These are phyloP conservation scores for Planiliza haematocheilus DNA, from an alignment of 2,113 vertebrate genomes.

Conservation along the genomic window DNA sequence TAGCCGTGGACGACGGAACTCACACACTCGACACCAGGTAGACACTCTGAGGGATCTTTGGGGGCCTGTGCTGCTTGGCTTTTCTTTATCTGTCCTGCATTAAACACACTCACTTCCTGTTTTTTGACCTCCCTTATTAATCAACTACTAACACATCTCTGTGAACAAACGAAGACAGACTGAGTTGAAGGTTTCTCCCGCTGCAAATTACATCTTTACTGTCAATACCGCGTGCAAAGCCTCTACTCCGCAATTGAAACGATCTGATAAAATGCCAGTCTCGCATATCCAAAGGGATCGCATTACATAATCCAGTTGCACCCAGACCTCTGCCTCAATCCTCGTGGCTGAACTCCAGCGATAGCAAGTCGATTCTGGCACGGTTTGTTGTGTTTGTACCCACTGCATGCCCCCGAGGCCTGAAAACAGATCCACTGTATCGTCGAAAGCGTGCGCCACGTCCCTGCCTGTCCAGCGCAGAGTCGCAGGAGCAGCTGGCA, in stretches of 20 bases:
- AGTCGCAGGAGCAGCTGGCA: conserved; percentile 41
- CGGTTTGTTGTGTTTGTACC: conserved; percentile 27
- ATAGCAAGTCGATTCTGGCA: conserved; percentile 53
- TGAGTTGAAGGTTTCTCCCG: conserved; percentile 26
- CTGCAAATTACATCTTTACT: not conserved
- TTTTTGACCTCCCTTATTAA: not conserved
- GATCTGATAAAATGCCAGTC: conserved; percentile 8
- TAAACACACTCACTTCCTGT: conserved; percentile 2
- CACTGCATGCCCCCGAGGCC: conserved; percentile 48
- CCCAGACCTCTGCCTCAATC: conserved; percentile 15
- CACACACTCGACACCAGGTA: conserved; percentile 99
- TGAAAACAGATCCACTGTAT: conserved; percentile 73
- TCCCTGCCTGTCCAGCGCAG: conserved; percentile 31
- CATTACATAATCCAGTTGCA: conserved; percentile 57
- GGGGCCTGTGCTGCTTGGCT: conserved; percentile 50
- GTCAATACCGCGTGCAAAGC: no score
- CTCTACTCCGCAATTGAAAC: not conserved
- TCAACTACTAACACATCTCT: not conserved
- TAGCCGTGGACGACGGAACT: conserved; percentile 99
- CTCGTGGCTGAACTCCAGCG: conserved; percentile 25
- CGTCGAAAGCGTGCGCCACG: conserved; percentile 63
- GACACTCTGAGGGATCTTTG: conserved; percentile 60
- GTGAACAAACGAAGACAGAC: conserved; percentile 51
- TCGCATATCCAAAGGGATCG: conserved; percentile 20
- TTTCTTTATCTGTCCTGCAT: conserved; percentile 65